These are phyloP conservation scores for Chrysolina oricalcia DNA, from an alignment of 2,888 invertebrate genomes.

Conservation along the genomic window DNA sequence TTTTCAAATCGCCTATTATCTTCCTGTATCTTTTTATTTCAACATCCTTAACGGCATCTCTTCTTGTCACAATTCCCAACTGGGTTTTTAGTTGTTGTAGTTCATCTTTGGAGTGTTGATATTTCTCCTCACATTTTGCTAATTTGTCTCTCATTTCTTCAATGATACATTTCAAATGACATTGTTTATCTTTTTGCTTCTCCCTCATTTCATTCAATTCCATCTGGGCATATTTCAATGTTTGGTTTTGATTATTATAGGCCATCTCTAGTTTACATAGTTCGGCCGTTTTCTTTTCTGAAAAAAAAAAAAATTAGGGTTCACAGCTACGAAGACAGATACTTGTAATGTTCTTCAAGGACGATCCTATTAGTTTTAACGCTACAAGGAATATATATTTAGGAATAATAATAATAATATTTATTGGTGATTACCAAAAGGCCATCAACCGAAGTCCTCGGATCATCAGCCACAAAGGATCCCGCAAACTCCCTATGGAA, in stretches of 20 bases:
- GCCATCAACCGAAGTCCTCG: no score
- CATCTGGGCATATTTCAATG: slow-evolving; percentile 58
- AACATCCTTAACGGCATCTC: slow-evolving; percentile 56
- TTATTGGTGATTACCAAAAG: no score
- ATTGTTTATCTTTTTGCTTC: slow-evolving; percentile 55
- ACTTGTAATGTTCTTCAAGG: no score
- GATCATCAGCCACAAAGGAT: no score
- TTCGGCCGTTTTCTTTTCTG: slow-evolving; percentile 61
- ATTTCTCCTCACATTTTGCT: slow-evolving; percentile 48
- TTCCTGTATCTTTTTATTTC: slow-evolving; percentile 60
- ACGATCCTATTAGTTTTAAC: no score
- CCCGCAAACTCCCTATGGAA: no score
- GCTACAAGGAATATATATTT: no score
- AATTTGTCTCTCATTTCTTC: slow-evolving; percentile 59
- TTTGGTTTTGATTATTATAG: slow-evolving; percentile 61
- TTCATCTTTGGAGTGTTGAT: slow-evolving; percentile 50
- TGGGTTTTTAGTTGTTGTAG: slow-evolving; percentile 51
- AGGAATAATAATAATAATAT: no score
- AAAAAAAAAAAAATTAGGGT: not conserved
- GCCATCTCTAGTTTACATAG: slow-evolving; percentile 60
- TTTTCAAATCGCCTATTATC: slow-evolving; percentile 61
- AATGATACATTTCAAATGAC: slow-evolving; percentile 52
- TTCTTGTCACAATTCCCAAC: slow-evolving; percentile 46
- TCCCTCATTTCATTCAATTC: slow-evolving; percentile 60
- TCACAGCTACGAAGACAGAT: no score